Evolutionary conservation across 2,888 invertebrate genomes (phyloP).

Genomic region (Euproctis similis): DNA sequence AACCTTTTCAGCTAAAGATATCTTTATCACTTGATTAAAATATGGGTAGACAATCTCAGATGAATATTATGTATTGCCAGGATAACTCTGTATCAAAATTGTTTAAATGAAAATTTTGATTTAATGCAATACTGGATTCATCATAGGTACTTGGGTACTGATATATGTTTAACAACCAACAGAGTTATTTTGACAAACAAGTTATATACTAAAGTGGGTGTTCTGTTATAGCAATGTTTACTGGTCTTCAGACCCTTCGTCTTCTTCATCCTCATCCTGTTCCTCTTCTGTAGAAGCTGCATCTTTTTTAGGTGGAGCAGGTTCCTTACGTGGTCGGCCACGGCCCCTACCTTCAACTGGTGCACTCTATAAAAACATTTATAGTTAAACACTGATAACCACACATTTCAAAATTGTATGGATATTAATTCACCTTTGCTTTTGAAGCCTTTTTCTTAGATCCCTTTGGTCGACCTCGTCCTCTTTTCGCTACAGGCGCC

Average conservation of each 20-base stretch:
- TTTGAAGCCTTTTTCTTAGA: slow-evolving; percentile 71
- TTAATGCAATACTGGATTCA: too few species aligned
- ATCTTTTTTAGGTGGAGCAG: slow-evolving; percentile 66
- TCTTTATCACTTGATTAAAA: slow-evolving; percentile 55
- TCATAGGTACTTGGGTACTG: too few species aligned
- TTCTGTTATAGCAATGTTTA: slow-evolving; percentile 48
- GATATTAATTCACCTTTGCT: slow-evolving; percentile 46
- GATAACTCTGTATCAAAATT: slow-evolving; percentile 49
- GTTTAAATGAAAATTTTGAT: too few species aligned
- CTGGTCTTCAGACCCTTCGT: slow-evolving; percentile 68
- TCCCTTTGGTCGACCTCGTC: slow-evolving; percentile 73
- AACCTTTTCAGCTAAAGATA: slow-evolving; percentile 19
- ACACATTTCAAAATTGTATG: background rate
- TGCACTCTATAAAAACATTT: slow-evolving; percentile 35
- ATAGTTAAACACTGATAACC: background rate
- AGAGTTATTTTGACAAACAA: slow-evolving; percentile 66
- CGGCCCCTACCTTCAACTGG: slow-evolving; percentile 63
- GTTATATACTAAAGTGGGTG: slow-evolving; percentile 66
- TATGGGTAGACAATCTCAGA: slow-evolving; percentile 53
- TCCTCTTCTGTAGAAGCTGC: slow-evolving; percentile 68
- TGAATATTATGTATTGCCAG: slow-evolving; percentile 59
- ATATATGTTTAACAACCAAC: slow-evolving; percentile 35
- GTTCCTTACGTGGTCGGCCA: slow-evolving; percentile 68
- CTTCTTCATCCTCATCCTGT: slow-evolving; percentile 68
- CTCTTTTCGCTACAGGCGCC: slow-evolving; percentile 71